Conservation (phyloP, 2,888 invertebrate species). For the Microplitis deprimator region DNA sequence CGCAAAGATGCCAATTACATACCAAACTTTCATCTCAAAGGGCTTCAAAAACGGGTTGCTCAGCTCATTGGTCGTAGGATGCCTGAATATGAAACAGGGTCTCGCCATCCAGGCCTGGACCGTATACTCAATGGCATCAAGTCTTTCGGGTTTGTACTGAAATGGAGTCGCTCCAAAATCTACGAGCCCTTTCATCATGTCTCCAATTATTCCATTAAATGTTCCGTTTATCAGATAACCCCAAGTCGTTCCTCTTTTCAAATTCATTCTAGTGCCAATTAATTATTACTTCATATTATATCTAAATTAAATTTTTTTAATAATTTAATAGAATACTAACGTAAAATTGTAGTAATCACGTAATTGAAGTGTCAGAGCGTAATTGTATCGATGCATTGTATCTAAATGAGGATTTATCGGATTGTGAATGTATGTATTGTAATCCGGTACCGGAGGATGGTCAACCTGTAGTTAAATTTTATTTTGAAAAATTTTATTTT, state of each 20-base stretch:
- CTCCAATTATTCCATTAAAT: constrained; percentile 61
- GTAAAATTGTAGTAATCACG: constrained; percentile 79
- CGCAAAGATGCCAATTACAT: constrained; percentile 72
- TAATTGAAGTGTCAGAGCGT: constrained; percentile 75
- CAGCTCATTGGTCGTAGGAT: constrained; percentile 77
- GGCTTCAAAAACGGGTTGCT: constrained; percentile 79
- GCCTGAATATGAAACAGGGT: constrained; percentile 79
- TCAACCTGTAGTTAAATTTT: constrained; percentile 50
- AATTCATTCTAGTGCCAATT: constrained; percentile 54
- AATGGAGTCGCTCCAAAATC: constrained; percentile 81
- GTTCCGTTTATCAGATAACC: constrained; percentile 61
- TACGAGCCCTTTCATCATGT: constrained; percentile 66
- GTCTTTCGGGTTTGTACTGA: constrained; percentile 77
- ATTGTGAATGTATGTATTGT: constrained; percentile 71
- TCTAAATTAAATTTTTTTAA: neutral
- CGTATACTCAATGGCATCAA: constrained; percentile 75
- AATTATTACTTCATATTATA: neutral
- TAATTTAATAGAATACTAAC: constrained; percentile 66
- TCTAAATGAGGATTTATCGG: constrained; percentile 75
- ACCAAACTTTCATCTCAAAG: constrained; percentile 74
- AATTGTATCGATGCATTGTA: constrained; percentile 78
- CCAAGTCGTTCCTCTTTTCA: constrained; percentile 57
- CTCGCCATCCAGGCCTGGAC: constrained; percentile 78
- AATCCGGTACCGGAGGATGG: constrained; percentile 54
- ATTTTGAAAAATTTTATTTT: neutral